Evolutionary conservation across 2,888 invertebrate genomes (phyloP), one percentile per base, ranked within the genome.

Genomic region (Trisateles emortualis): DNA sequence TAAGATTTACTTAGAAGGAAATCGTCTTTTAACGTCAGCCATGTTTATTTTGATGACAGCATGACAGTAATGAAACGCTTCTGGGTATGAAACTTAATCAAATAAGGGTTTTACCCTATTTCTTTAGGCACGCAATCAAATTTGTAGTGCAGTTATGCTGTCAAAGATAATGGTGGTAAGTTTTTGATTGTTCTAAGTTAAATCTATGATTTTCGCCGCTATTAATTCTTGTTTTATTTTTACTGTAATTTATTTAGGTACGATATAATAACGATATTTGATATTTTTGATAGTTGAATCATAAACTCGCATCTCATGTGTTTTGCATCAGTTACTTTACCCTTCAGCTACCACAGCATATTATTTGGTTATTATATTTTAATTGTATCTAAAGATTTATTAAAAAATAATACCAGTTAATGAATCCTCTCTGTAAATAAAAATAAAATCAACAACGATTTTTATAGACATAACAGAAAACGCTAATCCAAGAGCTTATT

Each of bases 31-130:
- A 32, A 13, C 33, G 41, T 22, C 24, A 17, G 48, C 39, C 1
- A 13, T 13, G 43, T 47, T 19, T 40, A 47, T 32, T 47, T 40
- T 22, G 24, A 22, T 40, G 47, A 47, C 47, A 47, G 40, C 16
- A 17, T 47, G 47, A 47, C 47, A 40, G 19, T 32, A 40, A 40
- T 38, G 14, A 39, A 39, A 22, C 10, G 19, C 47, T 45, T 30
- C 14, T 38, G 45, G 45, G 13, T 9, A 30, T 29, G 30, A 30
- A 38, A 11, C 13, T n/a, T 49, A 42, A 24, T 42, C 42, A 32
- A 41, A 36, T 49, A 41, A 35, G 32, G 14, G 24, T 38, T 5
- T 11, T 5, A 19, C 22, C 29, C 16, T 17, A 13, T 29, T 29
- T 22, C 30, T 30, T 29, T 22, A 19, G 46, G 38, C 38, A 46